phyloP scores from a whole-genome alignment of 2,797 vertebrate genomes.

The Helicolenus hilgendorfi region DNA sequence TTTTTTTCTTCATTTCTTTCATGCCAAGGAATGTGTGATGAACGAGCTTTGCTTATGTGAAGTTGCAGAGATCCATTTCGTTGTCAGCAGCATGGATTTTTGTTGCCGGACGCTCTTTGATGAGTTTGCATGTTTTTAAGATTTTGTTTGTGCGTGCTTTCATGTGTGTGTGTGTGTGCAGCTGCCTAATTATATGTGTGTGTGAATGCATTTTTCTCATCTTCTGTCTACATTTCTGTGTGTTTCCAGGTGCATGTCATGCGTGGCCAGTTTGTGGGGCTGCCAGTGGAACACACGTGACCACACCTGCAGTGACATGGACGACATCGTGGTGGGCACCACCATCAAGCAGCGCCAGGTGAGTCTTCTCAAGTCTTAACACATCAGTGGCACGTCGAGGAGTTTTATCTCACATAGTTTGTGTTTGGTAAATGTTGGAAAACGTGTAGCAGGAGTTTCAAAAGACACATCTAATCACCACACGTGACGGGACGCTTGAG shows the following conservation, averaged over 20 bases:
- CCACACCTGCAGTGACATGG: conserved; percentile 89
- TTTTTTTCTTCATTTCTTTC: conserved; percentile 73
- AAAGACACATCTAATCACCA: conserved; percentile 29
- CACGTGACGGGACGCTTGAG: not conserved
- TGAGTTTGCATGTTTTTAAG: conserved; percentile 82
- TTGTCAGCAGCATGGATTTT: conserved; percentile 84
- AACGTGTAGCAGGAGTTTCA: conserved; percentile 19
- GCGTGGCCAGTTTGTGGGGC: conserved; percentile 94
- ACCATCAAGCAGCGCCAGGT: conserved; percentile 93
- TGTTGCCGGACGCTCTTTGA: conserved; percentile 72
- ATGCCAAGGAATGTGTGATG: conserved; percentile 82
- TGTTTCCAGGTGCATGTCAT: conserved; percentile 94
- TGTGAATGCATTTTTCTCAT: not conserved
- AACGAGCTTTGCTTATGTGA: conserved; percentile 88
- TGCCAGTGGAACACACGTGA: conserved; percentile 95
- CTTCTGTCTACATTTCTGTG: not conserved
- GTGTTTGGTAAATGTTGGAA: not conserved
- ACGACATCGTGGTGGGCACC: conserved; percentile 76
- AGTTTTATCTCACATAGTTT: not conserved
- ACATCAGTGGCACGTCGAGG: not conserved
- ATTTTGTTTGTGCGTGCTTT: conserved; percentile 30
- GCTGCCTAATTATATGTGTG: not conserved
- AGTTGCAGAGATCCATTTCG: conserved; percentile 86
- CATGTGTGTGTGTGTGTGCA: not conserved
- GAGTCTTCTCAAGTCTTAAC: conserved; percentile 36